Evolutionary conservation across 2,888 invertebrate species (phyloP).

Genomic region (Coleophora deauratella): DNA sequence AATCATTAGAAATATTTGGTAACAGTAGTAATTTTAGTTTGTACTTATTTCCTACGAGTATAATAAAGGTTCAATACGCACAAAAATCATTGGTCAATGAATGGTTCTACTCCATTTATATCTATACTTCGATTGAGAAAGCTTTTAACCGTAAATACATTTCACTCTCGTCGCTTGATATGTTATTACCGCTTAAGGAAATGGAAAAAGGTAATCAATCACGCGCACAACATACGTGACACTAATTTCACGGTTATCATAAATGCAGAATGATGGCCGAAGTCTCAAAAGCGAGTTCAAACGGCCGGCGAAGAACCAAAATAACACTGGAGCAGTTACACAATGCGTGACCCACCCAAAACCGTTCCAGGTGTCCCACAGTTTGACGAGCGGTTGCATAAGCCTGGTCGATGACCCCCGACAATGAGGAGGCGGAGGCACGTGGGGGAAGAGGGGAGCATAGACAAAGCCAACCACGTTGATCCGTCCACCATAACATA

Average conservation of each 20-base stretch:
- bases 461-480: conserved; percentile 33
- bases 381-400: conserved; percentile 22
- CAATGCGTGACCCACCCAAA: conserved; percentile 29
- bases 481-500: conserved; percentile 1
- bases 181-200: no score
- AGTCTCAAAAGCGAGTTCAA: background rate
- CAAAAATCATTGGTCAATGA: no score
- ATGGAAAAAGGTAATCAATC: conserved; percentile 6
- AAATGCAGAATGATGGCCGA: background rate
- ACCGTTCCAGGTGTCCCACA: conserved; percentile 43
- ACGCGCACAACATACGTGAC: conserved; percentile 6
- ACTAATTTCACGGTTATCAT: conserved; percentile 17
- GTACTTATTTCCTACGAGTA: no score
- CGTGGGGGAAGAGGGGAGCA: conserved; percentile 25
- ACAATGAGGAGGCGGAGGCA: conserved; percentile 36
- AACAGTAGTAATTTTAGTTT: no score
- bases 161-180: no score
- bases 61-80: no score
- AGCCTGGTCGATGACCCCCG: conserved; percentile 45
- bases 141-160: no score
- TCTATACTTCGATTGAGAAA: no score
- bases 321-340: conserved; percentile 26
- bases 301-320: conserved; percentile 5
- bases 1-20: no score
- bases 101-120: no score